Conservation (phyloP, 2,113 vertebrate genomes). For the Aythya baeri region DNA sequence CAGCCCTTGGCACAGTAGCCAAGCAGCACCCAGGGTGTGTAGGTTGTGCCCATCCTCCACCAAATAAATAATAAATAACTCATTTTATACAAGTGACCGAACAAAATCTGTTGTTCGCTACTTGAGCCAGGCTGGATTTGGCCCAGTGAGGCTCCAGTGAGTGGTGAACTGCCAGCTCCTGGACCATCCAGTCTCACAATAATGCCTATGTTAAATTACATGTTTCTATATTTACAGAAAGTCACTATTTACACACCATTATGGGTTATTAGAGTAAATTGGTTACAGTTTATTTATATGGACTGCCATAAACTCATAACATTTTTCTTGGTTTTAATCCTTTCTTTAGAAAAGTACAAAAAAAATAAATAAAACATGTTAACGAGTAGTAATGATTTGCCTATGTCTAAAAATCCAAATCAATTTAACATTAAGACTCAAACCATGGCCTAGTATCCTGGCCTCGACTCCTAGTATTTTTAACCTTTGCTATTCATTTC, state of each 20-base stretch:
- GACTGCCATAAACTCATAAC: constrained; percentile 77
- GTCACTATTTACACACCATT: constrained; percentile 81
- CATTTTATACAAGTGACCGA: constrained; percentile 21
- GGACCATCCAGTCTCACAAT: constrained; percentile 38
- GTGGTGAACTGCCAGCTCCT: constrained; percentile 4
- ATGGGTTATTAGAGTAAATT: constrained; percentile 66
- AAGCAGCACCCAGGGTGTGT: neutral
- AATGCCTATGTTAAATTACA: constrained; percentile 67
- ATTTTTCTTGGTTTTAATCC: constrained; percentile 75
- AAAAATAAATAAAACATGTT: constrained; percentile 57
- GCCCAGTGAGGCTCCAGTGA: constrained; percentile 28
- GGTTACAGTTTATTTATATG: constrained; percentile 81
- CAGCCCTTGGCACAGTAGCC: neutral
- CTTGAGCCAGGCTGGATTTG: neutral
- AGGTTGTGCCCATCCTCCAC: neutral
- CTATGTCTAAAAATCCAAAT: constrained; percentile 62
- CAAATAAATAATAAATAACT: constrained; percentile 40
- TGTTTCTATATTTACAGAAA: constrained; percentile 74
- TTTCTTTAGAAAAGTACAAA: constrained; percentile 72
- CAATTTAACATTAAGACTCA: constrained; percentile 60
- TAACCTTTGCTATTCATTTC: constrained; percentile 24
- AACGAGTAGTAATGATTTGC: constrained; percentile 66
- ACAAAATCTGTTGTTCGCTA: constrained; percentile 25
- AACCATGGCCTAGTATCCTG: neutral
- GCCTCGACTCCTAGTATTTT: constrained; percentile 27